Base-by-base conservation (phyloP, 2,113 vertebrate species). In the Strix aluco region DNA sequence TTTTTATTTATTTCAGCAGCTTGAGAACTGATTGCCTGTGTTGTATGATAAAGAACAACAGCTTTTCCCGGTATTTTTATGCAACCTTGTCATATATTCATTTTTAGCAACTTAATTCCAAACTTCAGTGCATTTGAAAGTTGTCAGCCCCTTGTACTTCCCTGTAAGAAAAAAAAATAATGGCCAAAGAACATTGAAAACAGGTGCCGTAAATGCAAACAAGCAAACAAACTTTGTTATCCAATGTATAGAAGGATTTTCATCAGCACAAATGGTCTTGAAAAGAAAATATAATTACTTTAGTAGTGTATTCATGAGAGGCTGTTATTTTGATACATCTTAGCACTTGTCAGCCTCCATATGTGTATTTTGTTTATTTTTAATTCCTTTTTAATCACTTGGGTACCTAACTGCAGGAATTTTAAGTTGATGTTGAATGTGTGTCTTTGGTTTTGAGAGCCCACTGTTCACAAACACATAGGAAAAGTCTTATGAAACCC, bases 1-100 rank as follows among this genome's bases (percentile, higher is more conserved):
- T 93, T 91, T 90, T 95, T 13, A 81, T 95, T 94, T 90, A 86
- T 90, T 92, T 94, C 66, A 86, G 52, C 69, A 97, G 75, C 62
- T 88, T 95, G 65, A 52, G 44, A 95, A 57, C 38, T 55, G 72
- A 80, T 77, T 95, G 52, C 38, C 34, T 51, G 19, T 73, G 42
- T 75, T 81, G 17, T 92, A 66, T 69, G 70, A 86, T 57, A 79
- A 79, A 88, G 54, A 79, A 66, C 71, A 84, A 87, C 70, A 90
- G 62, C 57, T 92, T 89, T 61, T 86, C 42, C 54, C 40, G 13
- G 3, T 49, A 25, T 34, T 59, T 83, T 54, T n/a, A 52, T 62
- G 30, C 40, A 88, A 66, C 26, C 13, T 49, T 85, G 40, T 57
- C 66, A 91, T 83, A 59, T 69, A 69, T 65, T 82, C 30, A 81